Conservation (phyloP, 2,797 vertebrate species). For the Danio tinwini region DNA sequence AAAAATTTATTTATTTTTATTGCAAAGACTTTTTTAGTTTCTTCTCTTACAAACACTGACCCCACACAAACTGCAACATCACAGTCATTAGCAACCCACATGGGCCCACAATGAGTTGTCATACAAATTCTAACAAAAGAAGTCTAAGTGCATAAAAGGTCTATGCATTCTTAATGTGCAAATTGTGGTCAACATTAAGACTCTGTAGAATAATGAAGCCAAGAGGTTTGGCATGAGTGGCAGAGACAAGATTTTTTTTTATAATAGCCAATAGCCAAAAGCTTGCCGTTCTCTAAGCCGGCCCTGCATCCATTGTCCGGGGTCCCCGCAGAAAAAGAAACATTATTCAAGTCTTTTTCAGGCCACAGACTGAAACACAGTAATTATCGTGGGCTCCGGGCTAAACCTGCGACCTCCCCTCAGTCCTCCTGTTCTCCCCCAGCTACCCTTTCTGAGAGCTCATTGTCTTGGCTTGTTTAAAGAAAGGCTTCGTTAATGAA, state of each 20-base stretch:
- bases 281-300: conserved; percentile 78
- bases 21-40: background rate
- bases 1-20: background rate
- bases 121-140: conserved; percentile 21
- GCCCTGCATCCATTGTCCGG: conserved; percentile 80
- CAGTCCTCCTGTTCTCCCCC: conserved; percentile 29
- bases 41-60: conserved; percentile 5
- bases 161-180: conserved; percentile 34
- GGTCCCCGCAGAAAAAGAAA: conserved; percentile 83
- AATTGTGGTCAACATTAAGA: conserved; percentile 40
- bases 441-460: conserved; percentile 72
- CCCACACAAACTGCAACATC: background rate
- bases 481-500: conserved; percentile 82
- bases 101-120: conserved; percentile 15
- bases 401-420: conserved; percentile 66
- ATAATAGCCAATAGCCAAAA: conserved; percentile 84
- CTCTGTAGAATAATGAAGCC: conserved; percentile 19
- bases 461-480: conserved; percentile 86
- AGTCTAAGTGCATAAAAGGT: conserved; percentile 29
- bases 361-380: conserved; percentile 80
- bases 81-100: conserved; percentile 22
- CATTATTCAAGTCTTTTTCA: conserved; percentile 91
- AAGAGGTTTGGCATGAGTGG: conserved; percentile 48
- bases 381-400: conserved; percentile 85
- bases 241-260: conserved; percentile 73